A percentile compares a stretch with the other conserved stretches of the same genome.
Evolutionary conservation across 2,113 vertebrate species (phyloP).

Genomic region (Eupsittula cactorum): DNA sequence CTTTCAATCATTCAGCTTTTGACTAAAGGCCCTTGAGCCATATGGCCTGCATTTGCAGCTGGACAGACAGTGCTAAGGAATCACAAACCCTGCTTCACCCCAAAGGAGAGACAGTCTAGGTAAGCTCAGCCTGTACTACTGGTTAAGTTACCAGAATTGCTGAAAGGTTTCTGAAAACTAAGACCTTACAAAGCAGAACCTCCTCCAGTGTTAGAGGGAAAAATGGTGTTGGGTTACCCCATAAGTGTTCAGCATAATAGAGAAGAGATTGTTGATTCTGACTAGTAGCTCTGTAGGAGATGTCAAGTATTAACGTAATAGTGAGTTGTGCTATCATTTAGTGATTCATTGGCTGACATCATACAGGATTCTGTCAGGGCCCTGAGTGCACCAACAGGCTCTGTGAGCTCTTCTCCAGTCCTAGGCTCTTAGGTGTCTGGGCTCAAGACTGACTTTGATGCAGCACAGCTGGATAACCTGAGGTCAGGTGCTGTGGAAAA

Average conservation of each 20-base stretch:
- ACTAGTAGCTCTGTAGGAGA: background rate
- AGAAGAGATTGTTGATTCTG: background rate
- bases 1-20: background rate
- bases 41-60: constrained; percentile 71
- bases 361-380: background rate
- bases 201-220: background rate
- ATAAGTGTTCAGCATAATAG: background rate
- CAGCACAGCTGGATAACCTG: background rate
- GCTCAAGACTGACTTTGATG: background rate
- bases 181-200: background rate
- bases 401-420: background rate
- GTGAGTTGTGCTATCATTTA: background rate
- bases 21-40: constrained; percentile 52
- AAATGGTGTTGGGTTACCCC: background rate
- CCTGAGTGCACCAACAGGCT: background rate
- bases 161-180: background rate
- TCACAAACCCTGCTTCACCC: constrained; percentile 50
- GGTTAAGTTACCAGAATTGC: background rate
- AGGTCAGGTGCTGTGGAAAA: background rate
- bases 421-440: background rate
- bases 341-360: background rate
- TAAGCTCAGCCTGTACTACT: background rate
- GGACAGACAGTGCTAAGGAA: constrained; percentile 56
- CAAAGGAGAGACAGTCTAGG: constrained; percentile 13
- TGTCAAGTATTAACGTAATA: background rate